Percentiles rank a stretch among this genome's conserved stretches.
Evolutionary conservation across 2,888 invertebrate species (phyloP).

Genomic region (Reticulitermes lucifugus): DNA sequence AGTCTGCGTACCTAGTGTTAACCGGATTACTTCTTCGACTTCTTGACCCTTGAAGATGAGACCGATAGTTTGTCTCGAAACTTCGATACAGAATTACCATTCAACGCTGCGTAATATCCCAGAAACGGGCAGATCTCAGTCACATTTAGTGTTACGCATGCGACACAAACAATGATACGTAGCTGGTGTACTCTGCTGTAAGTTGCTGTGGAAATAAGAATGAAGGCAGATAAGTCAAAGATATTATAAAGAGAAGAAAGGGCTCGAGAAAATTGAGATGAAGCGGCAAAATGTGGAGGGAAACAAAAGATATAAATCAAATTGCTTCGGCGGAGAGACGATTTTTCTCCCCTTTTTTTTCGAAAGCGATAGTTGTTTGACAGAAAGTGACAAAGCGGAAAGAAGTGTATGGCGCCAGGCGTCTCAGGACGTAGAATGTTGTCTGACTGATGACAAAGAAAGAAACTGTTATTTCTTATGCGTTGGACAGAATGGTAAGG

Average conservation of each 20-base stretch:
- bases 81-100: too few species aligned
- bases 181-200: too few species aligned
- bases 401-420: constrained; percentile 17
- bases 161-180: too few species aligned
- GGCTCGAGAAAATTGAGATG: constrained; percentile 27
- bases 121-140: too few species aligned
- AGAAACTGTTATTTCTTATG: not conserved
- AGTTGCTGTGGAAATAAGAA: too few species aligned
- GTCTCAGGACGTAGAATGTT: not conserved
- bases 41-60: too few species aligned
- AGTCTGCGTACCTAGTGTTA: too few species aligned
- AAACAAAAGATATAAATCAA: constrained; percentile 37
- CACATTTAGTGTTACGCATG: too few species aligned
- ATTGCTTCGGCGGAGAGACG: constrained; percentile 30
- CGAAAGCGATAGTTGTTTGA: constrained; percentile 43
- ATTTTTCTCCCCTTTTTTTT: constrained; percentile 17
- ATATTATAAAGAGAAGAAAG: not conserved
- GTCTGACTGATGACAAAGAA: not conserved
- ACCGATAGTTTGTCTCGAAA: too few species aligned
- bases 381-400: constrained; percentile 43
- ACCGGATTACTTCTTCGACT: too few species aligned
- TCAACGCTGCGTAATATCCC: too few species aligned
- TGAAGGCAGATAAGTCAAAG: not conserved
- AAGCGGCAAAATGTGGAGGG: constrained; percentile 9
- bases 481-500: too few species aligned